A percentile compares a stretch with the other conserved stretches of the same genome.
phyloP scores from a whole-genome alignment of 2,888 invertebrate genomes.

The Pristionchus fissidentatus region DNA sequence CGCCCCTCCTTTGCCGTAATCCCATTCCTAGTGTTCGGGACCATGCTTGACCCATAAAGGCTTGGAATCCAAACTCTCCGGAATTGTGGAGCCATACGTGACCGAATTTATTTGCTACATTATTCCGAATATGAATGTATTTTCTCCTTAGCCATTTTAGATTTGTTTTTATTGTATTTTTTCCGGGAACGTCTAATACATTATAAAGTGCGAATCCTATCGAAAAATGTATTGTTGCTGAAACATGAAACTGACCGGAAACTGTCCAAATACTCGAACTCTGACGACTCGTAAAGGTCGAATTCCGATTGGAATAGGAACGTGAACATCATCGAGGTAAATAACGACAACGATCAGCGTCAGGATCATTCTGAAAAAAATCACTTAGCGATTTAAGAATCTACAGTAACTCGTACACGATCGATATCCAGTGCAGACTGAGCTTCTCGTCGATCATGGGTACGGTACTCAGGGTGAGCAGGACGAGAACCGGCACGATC shows the following conservation, averaged over 20 bases:
- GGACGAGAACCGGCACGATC: conserved; percentile 69
- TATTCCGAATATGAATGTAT: no score
- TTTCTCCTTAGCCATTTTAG: no score
- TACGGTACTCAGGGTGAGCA: conserved; percentile 66
- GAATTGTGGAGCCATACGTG: no score
- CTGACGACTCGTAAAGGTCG: conserved; percentile 52
- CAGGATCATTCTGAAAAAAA: conserved; percentile 67
- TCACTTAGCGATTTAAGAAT: not conserved
- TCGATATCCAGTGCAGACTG: conserved; percentile 68
- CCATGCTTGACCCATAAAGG: no score
- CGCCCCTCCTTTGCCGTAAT: no score
- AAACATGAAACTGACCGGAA: conserved; percentile 64
- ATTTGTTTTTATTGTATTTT: no score
- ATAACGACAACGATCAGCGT: conserved; percentile 66
- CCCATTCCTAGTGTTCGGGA: no score
- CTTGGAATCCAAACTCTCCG: no score
- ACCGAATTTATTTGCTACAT: no score
- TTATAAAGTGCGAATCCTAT: no score
- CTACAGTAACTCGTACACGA: conserved; percentile 60
- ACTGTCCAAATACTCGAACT: conserved; percentile 67
- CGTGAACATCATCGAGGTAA: conserved; percentile 63
- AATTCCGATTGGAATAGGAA: conserved; percentile 64
- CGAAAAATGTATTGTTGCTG: no score
- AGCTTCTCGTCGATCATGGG: conserved; percentile 69
- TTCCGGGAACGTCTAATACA: no score